These are phyloP conservation scores for Lycocerus yunnanus DNA, from an alignment of 2,888 invertebrate species.

Conservation along the genomic window DNA sequence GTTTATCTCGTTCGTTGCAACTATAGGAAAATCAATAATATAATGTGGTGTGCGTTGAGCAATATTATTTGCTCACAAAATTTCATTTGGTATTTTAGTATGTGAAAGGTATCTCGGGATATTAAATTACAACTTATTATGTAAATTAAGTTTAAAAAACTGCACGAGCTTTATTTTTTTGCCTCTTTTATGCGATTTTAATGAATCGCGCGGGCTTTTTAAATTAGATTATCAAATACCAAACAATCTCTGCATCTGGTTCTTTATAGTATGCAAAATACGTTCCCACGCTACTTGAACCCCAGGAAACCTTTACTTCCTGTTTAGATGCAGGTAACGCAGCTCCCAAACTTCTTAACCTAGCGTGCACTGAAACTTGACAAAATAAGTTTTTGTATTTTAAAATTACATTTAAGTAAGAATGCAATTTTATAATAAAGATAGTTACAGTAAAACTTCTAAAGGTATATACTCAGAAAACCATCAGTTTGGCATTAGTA, in stretches of 20 bases:
- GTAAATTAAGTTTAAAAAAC: neutral
- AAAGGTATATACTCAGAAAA: neutral
- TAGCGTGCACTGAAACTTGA: neutral
- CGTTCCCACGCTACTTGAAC: slow-evolving; percentile 21
- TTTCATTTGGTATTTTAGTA: neutral
- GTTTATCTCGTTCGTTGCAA: too few relatives aligned
- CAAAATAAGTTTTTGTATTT: neutral
- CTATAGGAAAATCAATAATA: neutral
- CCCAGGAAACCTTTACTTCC: slow-evolving; percentile 25
- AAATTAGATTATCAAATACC: neutral
- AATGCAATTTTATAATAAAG: neutral
- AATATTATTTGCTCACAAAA: neutral
- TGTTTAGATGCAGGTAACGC: slow-evolving; percentile 14
- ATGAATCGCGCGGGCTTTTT: neutral
- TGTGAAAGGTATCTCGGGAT: neutral
- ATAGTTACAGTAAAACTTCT: neutral
- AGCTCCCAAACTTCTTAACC: slow-evolving; percentile 2
- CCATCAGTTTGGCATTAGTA: neutral
- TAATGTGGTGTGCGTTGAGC: neutral
- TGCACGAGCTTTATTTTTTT: neutral
- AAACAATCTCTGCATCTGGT: neutral
- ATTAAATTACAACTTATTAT: neutral
- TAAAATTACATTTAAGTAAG: too few relatives aligned
- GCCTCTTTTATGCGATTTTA: neutral
- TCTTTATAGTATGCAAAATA: slow-evolving; percentile 2